Base-by-base conservation (phyloP, 2,888 invertebrate genomes). In the Malthinus seriepunctatus region DNA sequence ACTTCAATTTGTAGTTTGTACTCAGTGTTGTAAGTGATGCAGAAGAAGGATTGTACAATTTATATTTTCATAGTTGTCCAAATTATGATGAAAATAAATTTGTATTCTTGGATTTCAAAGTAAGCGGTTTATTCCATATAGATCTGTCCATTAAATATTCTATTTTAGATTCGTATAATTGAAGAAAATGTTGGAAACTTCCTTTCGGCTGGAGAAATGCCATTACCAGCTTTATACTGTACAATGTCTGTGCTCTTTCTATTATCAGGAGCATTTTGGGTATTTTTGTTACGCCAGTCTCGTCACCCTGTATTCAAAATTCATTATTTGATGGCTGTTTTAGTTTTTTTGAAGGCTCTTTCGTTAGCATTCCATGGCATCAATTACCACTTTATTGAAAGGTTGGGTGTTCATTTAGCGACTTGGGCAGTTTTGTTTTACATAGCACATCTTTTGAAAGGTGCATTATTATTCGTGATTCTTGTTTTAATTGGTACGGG, bases 361-460 rank as follows among this genome's bases (percentile, higher is more conserved):
- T 95, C 97, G 0, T 79, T 98, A 49, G 87, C 97, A 60, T 97
- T 98, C 79, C 98, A 98, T 76, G 95, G 95, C 0, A 90, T 94
- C 51, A 94, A 95, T 76, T 95, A 90, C 73, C 95, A 97, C 76
- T 97, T 94, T 74, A 97, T 99, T 73, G 90, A 95, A 78, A 88
- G 86, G 10, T 86, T 90, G 64, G 98, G 98, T 1, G 92, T 93
- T 67, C 97, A 97, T 74, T 90, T 96, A 3, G 95, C 97, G 15
- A 92, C 97, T 0, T 99, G 98, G 97, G 98, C 98, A 0, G 93
- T 98, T 68, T 81, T 99, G 1, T 99, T 91, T 77, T 99, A 98
- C 73, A 91, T 98, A 51, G 95, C 96, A n/a, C 98, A 99, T 83
- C 83, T 99, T 42, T 62, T 78, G 11, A 78, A 78, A 69, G 78